Base-by-base conservation (phyloP, 2,888 invertebrate species). In the Melieria omissa region DNA sequence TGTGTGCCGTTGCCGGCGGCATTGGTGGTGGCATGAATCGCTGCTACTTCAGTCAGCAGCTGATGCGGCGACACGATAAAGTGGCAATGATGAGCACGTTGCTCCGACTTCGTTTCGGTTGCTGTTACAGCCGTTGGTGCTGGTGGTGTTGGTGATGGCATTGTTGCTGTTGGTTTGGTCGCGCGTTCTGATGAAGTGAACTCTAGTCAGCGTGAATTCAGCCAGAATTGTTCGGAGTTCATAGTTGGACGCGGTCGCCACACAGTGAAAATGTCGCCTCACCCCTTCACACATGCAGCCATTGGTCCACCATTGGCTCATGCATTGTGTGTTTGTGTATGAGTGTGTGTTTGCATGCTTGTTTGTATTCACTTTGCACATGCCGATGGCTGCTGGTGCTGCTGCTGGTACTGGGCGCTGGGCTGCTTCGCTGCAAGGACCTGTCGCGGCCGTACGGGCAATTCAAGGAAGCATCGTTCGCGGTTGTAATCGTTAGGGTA, bases 401-500 rank as follows among this genome's bases (percentile, higher is more conserved):
- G 29, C 29, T 29, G 29, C 29, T 29, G 29, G 29, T 29, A 29
- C 29, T 29, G 29, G 29, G 29, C 2, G 29, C 2, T 29, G 29
- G 29, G 29, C 29, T 29, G 29, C 29, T 29, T 29, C 29, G 29
- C 29, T 29, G 29, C 49, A 49, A 49, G 8, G 49, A 8, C 12
- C 8, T 49, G 49, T 10, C 8, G 2, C 9, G 49, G 9, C 49
- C 8, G 8, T 49, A 49, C 49, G 12, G 12, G 8, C 54, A 78
- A 78, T 78, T 81, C 83, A 83, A 29, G 29, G 82, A 77, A 77
- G 81, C 80, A 80, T 80, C 80, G 72, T 42, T 52, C 60, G 68
- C 55, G 54, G 77, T 80, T 80, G 82, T 77, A 78, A 78, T 81
- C 81, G 76, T 80, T 79, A 78, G 75, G 79, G 78, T 75, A 76